These are phyloP conservation scores for Zeus faber DNA, from an alignment of 2,113 vertebrate genomes.

Conservation along the genomic window DNA sequence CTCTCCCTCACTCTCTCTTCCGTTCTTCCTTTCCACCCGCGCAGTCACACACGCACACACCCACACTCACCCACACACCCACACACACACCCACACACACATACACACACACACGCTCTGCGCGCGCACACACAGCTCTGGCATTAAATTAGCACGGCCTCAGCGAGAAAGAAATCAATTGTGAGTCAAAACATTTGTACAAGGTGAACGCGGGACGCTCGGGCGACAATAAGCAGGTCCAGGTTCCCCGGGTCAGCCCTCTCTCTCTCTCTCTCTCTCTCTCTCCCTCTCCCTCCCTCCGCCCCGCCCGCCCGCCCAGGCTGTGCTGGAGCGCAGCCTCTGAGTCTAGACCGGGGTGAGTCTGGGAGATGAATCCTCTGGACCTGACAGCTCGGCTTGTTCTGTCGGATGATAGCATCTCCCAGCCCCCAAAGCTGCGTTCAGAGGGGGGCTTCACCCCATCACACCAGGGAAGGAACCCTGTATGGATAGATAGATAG, in stretches of 20 bases:
- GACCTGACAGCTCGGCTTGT: conserved; percentile 12
- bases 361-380: conserved; percentile 5
- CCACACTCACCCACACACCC: conserved; percentile 5
- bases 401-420: conserved; percentile 27
- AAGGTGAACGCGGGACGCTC: conserved; percentile 17
- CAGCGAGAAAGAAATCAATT: conserved; percentile 32
- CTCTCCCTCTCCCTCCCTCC: neutral
- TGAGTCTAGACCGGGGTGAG: neutral
- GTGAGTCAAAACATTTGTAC: conserved; percentile 43
- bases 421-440: neutral
- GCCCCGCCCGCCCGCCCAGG: neutral
- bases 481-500: no score
- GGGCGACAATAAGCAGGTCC: neutral
- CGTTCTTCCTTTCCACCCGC: conserved; percentile 14
- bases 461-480: no score
- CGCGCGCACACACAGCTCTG: neutral
- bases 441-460: no score
- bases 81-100: neutral
- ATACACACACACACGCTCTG: neutral
- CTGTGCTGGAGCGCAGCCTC: conserved; percentile 2
- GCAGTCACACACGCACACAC: neutral
- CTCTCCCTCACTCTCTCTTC: neutral
- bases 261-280: conserved; percentile 3
- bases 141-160: conserved; percentile 7
- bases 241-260: neutral